Percentiles rank a stretch among this genome's conserved stretches.
Conservation (phyloP, 2,113 vertebrate species). For the Corythoichthys intestinalis region DNA sequence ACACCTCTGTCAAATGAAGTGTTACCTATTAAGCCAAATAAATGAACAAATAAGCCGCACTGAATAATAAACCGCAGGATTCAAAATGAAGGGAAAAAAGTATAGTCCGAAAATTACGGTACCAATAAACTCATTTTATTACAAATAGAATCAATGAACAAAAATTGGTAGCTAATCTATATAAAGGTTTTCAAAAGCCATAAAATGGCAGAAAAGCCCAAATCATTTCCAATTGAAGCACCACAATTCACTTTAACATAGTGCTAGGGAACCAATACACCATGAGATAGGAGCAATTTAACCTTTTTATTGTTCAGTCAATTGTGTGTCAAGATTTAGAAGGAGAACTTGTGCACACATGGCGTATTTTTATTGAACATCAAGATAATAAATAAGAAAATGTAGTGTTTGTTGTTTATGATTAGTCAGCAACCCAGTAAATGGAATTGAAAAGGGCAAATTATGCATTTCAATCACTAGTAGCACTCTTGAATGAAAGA, state of each 20-base stretch:
- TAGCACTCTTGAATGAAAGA: constrained; percentile 44
- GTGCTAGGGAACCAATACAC: background rate
- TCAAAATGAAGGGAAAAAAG: too few species aligned
- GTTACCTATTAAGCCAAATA: too few species aligned
- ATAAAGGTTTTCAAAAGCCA: background rate
- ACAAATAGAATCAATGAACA: background rate
- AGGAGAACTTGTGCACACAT: background rate
- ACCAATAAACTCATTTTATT: background rate
- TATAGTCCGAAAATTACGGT: too few species aligned
- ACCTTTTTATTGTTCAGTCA: background rate
- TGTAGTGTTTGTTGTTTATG: background rate
- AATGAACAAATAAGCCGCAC: too few species aligned
- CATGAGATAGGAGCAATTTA: background rate
- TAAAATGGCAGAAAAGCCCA: background rate
- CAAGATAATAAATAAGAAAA: background rate
- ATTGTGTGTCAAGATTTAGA: background rate
- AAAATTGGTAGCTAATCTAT: background rate
- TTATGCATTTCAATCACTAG: constrained; percentile 33
- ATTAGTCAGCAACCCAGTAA: background rate
- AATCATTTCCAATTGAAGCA: background rate
- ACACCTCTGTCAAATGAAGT: too few species aligned
- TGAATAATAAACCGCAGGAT: too few species aligned
- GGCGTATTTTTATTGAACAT: background rate
- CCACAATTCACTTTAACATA: background rate
- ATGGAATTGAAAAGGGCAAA: constrained; percentile 19